Evolutionary conservation across 2,113 vertebrate genomes (phyloP).

Genomic region (Falcunculus frontatus): DNA sequence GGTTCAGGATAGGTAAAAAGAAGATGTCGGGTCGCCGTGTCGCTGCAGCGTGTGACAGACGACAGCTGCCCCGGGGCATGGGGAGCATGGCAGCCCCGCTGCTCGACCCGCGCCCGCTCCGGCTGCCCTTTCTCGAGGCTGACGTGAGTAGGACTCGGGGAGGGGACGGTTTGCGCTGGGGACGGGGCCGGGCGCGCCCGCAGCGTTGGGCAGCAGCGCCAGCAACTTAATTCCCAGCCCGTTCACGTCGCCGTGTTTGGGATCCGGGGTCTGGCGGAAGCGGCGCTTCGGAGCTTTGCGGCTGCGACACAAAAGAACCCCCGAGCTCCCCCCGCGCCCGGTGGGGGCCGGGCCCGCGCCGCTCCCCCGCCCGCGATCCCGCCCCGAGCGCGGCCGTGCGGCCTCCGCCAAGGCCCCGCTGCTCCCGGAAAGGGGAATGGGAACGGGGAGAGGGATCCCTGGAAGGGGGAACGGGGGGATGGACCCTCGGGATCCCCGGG

Average conservation of each 20-base stretch:
- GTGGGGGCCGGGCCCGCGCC: neutral
- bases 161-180: neutral
- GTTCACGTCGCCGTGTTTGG: neutral
- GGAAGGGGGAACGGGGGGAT: neutral
- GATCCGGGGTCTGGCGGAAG: neutral
- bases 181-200: neutral
- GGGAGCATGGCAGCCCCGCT: constrained; percentile 44
- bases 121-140: constrained; percentile 60
- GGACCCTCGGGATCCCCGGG: neutral
- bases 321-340: neutral
- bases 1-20: constrained; percentile 59
- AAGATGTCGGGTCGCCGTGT: constrained; percentile 65
- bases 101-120: constrained; percentile 49
- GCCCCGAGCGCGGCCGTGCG: neutral
- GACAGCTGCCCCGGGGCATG: constrained; percentile 57
- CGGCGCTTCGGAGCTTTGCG: neutral
- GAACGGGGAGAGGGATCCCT: neutral
- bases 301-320: neutral
- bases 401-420: neutral
- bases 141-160: constrained; percentile 50
- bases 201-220: neutral
- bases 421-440: too few relatives aligned
- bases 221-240: neutral
- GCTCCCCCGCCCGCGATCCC: neutral
- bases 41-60: constrained; percentile 47